Evolutionary conservation across 2,888 invertebrate genomes (phyloP).

Genomic region (Melanophora roralis): DNA sequence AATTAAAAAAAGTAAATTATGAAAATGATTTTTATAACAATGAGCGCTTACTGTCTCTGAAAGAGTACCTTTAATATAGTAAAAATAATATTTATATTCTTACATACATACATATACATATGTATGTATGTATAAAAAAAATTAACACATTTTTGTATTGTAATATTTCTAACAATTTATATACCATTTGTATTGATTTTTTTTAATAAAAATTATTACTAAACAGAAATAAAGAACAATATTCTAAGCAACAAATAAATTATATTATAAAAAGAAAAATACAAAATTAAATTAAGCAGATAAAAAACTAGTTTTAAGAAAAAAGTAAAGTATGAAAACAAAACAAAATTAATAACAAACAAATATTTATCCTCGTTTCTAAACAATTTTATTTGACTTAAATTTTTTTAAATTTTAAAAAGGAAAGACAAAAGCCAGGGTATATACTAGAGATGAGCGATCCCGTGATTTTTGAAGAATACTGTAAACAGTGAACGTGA

Average conservation of each 20-base stretch:
- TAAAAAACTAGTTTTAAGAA: too few species aligned
- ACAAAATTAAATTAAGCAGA: neutral
- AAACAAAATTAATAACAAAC: neutral
- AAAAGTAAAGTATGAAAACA: conserved; percentile 20
- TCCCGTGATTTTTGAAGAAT: too few species aligned
- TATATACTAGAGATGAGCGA: too few species aligned
- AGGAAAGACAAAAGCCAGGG: too few species aligned
- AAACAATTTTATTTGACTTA: too few species aligned
- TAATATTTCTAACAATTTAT: conserved; percentile 64
- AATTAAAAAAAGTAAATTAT: neutral
- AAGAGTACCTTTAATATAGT: conserved; percentile 58
- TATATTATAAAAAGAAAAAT: conserved; percentile 33
- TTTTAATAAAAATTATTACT: conserved; percentile 73
- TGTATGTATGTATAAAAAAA: neutral
- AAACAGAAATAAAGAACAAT: conserved; percentile 35
- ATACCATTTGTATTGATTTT: conserved; percentile 72
- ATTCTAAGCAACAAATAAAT: conserved; percentile 34
- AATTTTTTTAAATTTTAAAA: too few species aligned
- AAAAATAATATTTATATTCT: conserved; percentile 22
- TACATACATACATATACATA: neutral
- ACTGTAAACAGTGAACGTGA: too few species aligned
- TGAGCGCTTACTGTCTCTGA: conserved; percentile 33
- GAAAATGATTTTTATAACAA: neutral
- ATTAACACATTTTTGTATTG: conserved; percentile 57
- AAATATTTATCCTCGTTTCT: conserved; percentile 23